phyloP scores from a whole-genome alignment of 2,113 vertebrate genomes.

The Alligator mississippiensis region DNA sequence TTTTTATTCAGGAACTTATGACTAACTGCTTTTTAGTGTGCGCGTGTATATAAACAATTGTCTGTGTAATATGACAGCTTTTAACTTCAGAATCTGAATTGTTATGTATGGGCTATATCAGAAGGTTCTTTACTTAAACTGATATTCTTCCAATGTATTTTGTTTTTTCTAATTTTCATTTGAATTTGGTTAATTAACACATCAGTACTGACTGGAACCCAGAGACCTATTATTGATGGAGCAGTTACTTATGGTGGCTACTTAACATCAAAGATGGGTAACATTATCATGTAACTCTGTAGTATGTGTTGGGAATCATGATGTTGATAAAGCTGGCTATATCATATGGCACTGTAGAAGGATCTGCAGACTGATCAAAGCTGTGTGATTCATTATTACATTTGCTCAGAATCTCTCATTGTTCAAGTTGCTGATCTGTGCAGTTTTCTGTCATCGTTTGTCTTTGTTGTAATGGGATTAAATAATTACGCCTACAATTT shows the following conservation, averaged over 20 bases:
- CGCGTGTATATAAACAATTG: no score
- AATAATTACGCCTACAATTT: slow-evolving; percentile 62
- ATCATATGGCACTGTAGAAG: slow-evolving; percentile 47
- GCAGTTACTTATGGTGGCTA: not conserved
- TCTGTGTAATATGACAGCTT: no score
- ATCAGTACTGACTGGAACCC: not conserved
- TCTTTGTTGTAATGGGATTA: slow-evolving; percentile 72
- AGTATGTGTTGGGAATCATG: not conserved
- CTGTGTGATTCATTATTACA: slow-evolving; percentile 28
- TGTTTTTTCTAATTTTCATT: not conserved
- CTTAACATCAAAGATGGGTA: not conserved
- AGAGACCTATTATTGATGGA: not conserved
- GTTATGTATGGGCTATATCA: no score
- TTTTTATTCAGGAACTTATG: no score
- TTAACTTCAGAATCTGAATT: no score
- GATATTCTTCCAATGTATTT: no score
- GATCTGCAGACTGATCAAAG: slow-evolving; percentile 48
- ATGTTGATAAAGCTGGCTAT: slow-evolving; percentile 62
- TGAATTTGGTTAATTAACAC: not conserved
- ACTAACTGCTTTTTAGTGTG: no score
- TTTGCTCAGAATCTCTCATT: slow-evolving; percentile 26
- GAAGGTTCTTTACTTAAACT: no score
- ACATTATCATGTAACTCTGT: not conserved
- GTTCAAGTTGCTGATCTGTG: slow-evolving; percentile 58
- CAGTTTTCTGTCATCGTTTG: slow-evolving; percentile 35